phyloP scores from a whole-genome alignment of 2,888 invertebrate genomes.

The Tenthredo livida region DNA sequence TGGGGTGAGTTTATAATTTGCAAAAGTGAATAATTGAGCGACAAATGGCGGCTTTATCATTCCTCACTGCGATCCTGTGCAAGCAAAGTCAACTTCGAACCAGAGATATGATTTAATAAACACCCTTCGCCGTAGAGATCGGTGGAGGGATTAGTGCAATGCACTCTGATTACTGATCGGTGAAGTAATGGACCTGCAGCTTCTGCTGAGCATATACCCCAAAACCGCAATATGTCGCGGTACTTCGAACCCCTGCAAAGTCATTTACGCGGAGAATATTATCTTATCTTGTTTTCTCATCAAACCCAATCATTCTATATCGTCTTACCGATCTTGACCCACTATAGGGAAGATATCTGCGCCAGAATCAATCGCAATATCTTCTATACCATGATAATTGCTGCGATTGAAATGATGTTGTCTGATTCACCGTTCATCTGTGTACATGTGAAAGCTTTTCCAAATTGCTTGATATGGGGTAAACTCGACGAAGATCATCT shows the following conservation, averaged over 20 bases:
- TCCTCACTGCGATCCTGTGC: background rate
- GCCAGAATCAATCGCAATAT: constrained; percentile 19
- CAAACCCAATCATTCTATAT: constrained; percentile 37
- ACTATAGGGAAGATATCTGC: background rate
- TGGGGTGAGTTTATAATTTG: constrained; percentile 64
- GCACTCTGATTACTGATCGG: constrained; percentile 33
- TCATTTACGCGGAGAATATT: constrained; percentile 15
- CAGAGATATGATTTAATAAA: constrained; percentile 11
- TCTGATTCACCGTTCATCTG: background rate
- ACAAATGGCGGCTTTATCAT: background rate
- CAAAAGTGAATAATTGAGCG: background rate
- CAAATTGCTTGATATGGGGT: background rate
- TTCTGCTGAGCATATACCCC: background rate
- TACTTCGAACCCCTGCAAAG: background rate
- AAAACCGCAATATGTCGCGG: constrained; percentile 40
- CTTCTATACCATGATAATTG: background rate
- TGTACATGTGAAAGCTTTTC: background rate
- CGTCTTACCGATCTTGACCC: constrained; percentile 10
- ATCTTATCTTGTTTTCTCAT: constrained; percentile 43
- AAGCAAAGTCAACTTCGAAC: constrained; percentile 10
- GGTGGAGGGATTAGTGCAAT: background rate
- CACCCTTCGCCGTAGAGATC: constrained; percentile 1
- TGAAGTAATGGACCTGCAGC: constrained; percentile 24
- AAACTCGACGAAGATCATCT: background rate
- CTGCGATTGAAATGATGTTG: constrained; percentile 3